Evolutionary conservation across 2,797 vertebrate species (phyloP).

Genomic region (Manis javanica): DNA sequence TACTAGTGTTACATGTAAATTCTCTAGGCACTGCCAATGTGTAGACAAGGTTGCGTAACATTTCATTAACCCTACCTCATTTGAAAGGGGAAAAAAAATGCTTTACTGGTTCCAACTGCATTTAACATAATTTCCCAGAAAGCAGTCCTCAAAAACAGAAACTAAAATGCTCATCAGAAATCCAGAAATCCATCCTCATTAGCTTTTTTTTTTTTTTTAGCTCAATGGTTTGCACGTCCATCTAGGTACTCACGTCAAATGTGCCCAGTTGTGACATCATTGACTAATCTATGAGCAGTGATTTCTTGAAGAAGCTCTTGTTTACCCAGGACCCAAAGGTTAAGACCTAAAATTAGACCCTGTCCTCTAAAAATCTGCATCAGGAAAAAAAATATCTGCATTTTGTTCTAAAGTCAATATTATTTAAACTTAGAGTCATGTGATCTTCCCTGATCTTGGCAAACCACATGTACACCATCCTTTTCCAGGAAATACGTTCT

Average conservation of each 20-base stretch:
- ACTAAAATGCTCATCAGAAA: not conserved
- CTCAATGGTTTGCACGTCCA: not conserved
- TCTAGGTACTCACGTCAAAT: not conserved
- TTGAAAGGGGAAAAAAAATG: constrained; percentile 20
- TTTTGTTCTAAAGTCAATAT: constrained; percentile 11
- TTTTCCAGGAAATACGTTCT: constrained; percentile 25
- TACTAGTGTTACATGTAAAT: not conserved
- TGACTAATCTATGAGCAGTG: not conserved
- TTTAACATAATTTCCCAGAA: not conserved
- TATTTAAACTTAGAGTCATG: not conserved
- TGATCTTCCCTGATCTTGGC: not conserved
- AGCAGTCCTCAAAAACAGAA: constrained; percentile 15
- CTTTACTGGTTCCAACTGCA: not conserved
- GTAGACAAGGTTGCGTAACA: not conserved
- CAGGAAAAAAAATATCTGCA: not conserved
- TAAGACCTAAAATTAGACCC: not conserved
- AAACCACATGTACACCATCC: not conserved
- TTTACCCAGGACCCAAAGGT: not conserved
- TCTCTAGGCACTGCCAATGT: not conserved
- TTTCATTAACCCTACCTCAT: not conserved
- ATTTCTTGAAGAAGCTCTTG: not conserved
- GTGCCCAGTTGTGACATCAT: not conserved
- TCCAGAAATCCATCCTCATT: not conserved
- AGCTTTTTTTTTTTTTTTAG: not conserved
- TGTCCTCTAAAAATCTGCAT: not conserved